A percentile compares a stretch with the other conserved stretches of the same genome.
Evolutionary conservation across 2,113 vertebrate genomes (phyloP).

Genomic region (Pungitius pungitius): DNA sequence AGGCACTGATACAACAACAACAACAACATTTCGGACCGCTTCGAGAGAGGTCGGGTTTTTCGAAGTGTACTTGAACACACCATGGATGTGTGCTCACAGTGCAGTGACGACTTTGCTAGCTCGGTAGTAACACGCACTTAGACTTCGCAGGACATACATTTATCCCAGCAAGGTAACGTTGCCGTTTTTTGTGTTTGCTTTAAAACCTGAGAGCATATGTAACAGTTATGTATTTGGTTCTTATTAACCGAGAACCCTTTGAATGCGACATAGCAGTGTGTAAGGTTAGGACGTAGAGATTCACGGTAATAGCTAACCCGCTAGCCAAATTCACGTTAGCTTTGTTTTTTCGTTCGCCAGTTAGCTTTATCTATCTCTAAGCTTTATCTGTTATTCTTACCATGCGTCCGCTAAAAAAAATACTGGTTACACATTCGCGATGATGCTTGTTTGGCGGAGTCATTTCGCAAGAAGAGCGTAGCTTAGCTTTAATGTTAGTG

Average conservation of each 20-base stretch:
- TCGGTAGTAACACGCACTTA: conserved; percentile 4
- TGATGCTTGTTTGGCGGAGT: neutral
- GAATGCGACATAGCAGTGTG: neutral
- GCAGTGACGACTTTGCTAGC: neutral
- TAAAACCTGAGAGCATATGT: accelerated
- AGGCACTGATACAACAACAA: no score
- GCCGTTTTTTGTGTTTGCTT: neutral
- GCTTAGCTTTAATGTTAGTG: neutral
- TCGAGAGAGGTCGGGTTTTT: neutral
- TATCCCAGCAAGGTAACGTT: conserved; percentile 43
- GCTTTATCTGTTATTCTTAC: neutral
- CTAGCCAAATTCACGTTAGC: conserved; percentile 15
- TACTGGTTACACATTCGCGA: accelerated
- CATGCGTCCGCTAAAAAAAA: neutral
- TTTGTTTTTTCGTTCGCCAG: neutral
- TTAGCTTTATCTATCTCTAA: neutral
- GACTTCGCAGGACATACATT: conserved; percentile 2
- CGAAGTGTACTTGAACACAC: conserved; percentile 21
- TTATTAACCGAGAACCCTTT: neutral
- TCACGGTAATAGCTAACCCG: conserved; percentile 18
- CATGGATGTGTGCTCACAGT: conserved; percentile 26
- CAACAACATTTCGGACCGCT: no score
- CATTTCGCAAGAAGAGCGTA: no score
- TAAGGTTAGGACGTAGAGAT: neutral
- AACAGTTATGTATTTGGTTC: neutral